phyloP scores from a whole-genome alignment of 2,113 vertebrate species.

The Actenoides lindsayi region DNA sequence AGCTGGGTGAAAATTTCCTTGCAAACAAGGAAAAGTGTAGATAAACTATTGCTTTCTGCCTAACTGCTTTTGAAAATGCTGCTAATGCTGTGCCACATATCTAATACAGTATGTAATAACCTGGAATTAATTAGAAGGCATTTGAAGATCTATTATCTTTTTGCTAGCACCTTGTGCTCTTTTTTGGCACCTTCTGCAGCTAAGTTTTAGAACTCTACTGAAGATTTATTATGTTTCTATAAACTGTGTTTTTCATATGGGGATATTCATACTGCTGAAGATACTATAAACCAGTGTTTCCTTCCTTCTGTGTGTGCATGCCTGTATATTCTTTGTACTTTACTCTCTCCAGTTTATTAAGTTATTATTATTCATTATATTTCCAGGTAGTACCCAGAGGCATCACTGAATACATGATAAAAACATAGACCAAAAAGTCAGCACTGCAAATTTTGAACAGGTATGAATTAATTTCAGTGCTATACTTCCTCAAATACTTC shows the following conservation, averaged over 20 bases:
- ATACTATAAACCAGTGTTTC: background rate
- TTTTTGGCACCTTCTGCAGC: background rate
- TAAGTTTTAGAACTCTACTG: background rate
- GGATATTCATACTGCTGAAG: background rate
- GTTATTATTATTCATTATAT: background rate
- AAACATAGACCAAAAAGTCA: background rate
- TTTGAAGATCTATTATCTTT: background rate
- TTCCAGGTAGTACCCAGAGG: background rate
- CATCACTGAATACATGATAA: background rate
- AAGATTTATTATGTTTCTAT: background rate
- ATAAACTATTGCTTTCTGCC: background rate
- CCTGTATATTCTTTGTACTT: background rate
- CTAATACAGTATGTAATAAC: background rate
- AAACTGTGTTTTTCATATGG: background rate
- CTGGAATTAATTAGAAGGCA: background rate
- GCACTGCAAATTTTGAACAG: background rate
- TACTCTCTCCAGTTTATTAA: background rate
- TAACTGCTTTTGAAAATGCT: background rate
- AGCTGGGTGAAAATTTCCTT: background rate
- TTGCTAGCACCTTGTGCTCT: background rate
- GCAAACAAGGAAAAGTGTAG: background rate
- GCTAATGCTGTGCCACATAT: background rate
- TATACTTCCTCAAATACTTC: background rate
- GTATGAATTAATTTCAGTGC: background rate
- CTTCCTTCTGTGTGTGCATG: background rate